Conservation (phyloP, 2,113 vertebrate species). For the Regulus satrapa region DNA sequence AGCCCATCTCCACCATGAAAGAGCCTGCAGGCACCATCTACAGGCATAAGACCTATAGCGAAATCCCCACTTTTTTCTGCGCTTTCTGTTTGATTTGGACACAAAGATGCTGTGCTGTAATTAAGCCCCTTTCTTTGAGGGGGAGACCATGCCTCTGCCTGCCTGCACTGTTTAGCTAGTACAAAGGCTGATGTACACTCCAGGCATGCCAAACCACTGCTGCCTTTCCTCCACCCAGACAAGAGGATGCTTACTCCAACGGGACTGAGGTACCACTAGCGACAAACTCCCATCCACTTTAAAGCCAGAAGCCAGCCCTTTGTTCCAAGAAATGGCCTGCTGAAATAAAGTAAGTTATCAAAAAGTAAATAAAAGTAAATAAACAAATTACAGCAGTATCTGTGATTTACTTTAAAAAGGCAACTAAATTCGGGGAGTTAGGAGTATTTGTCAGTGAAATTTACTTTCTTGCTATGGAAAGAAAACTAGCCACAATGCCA, state of each 20-base stretch:
- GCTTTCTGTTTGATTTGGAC: neutral
- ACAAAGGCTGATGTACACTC: accelerated
- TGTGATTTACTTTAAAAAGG: neutral
- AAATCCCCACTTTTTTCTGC: neutral
- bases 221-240: neutral
- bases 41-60: accelerated
- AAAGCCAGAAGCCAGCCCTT: neutral
- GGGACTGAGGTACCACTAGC: neutral
- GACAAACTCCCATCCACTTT: neutral
- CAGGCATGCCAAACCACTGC: neutral
- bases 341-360: neutral
- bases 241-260: neutral
- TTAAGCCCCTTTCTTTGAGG: neutral
- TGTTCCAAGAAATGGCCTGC: neutral
- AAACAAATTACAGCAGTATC: neutral
- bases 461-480: neutral
- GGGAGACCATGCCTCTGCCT: neutral
- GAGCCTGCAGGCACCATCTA: neutral
- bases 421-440: neutral
- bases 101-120: neutral
- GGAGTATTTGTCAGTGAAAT: neutral
- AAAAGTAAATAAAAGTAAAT: neutral
- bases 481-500: neutral
- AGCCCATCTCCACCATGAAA: neutral
- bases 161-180: neutral